Base-by-base conservation (phyloP, 2,888 invertebrate genomes). In the Diarsia rubi region DNA sequence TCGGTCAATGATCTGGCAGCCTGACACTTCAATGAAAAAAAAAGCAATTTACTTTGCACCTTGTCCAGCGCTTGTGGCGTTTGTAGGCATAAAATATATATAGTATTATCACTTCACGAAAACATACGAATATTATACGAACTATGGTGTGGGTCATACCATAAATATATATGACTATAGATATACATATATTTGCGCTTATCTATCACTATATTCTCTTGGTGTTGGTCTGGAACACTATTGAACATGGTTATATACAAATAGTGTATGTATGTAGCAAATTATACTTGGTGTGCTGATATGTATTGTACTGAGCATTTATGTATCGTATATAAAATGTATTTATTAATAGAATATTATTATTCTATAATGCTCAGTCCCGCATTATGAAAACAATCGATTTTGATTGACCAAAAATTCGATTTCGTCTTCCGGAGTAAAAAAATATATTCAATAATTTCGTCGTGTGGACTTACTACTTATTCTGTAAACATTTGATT, bases 11-110 rank as follows among this genome's bases (percentile, higher is more conserved):
- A 84, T 89, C 94, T 95, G 95, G 95, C 95, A 95, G 89, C 93
- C 92, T 93, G 81, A 91, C 91, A 78, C 72, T 67, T 47, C 11
- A 49, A 75, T 68, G 59, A 88, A 81, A 90, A 91, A 90, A 87
- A 87, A 89, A 89, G 93, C 92, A 93, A 94, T 92, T 91, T 93
- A 90, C 91, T 93, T 93, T 92, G 95, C 96, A 96, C 96, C 91
- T 93, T 92, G 90, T 92, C 93, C 93, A 91, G 88, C 91, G 96
- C 96, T 96, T 96, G 96, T 96, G 95, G 95, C 96, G 96, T 95
- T 92, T 83, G 91, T 95, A 95, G 94, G 93, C 91, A 90, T 92
- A 90, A 86, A 90, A 88, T 90, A 87, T 90, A 87, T 91, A 89
- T 90, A 91, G 90, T 90, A 90, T 85, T 84, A 90, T 90, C 91